These are phyloP conservation scores for Drosophila putrida DNA, from an alignment of 2,888 invertebrate genomes.

Conservation along the genomic window DNA sequence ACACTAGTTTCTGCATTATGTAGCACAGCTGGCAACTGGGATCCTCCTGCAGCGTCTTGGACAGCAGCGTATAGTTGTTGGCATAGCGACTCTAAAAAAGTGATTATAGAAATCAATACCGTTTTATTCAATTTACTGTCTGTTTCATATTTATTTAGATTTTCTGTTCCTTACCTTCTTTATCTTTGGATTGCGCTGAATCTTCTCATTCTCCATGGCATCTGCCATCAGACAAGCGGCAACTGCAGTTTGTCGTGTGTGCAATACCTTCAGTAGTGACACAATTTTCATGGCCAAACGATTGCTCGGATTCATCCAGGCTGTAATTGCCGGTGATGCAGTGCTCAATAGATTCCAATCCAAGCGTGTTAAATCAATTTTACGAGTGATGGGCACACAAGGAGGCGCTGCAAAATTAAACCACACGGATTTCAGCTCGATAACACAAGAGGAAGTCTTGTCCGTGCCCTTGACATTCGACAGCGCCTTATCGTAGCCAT, in stretches of 20 bases:
- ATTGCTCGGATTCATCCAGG: conserved; percentile 99
- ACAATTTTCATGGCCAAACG: conserved; percentile 94
- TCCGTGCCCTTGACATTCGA: conserved; percentile 88
- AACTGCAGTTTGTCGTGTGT: conserved; percentile 92
- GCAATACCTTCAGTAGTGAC: conserved; percentile 92
- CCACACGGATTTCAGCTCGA: conserved; percentile 96
- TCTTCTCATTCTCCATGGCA: conserved; percentile 94
- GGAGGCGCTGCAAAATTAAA: conserved; percentile 99
- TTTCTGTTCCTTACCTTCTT: conserved; percentile 78
- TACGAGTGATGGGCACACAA: conserved; percentile 95
- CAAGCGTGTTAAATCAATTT: conserved; percentile 96
- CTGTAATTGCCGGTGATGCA: conserved; percentile 97
- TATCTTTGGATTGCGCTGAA: conserved; percentile 85
- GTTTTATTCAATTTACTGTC: no score
- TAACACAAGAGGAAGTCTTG: conserved; percentile 93
- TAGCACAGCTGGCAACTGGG: conserved; percentile 97
- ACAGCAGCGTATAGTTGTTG: conserved; percentile 93
- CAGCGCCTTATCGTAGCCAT: conserved; percentile 83
- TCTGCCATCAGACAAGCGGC: conserved; percentile 98
- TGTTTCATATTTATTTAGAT: no score
- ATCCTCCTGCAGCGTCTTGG: conserved; percentile 96
- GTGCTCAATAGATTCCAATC: conserved; percentile 99
- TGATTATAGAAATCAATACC: conserved; percentile 1
- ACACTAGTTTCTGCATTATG: conserved; percentile 93
- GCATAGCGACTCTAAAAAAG: conserved; percentile 92